Evolutionary conservation across 2,797 vertebrate species (phyloP).

Genomic region (Vultur gryphus): DNA sequence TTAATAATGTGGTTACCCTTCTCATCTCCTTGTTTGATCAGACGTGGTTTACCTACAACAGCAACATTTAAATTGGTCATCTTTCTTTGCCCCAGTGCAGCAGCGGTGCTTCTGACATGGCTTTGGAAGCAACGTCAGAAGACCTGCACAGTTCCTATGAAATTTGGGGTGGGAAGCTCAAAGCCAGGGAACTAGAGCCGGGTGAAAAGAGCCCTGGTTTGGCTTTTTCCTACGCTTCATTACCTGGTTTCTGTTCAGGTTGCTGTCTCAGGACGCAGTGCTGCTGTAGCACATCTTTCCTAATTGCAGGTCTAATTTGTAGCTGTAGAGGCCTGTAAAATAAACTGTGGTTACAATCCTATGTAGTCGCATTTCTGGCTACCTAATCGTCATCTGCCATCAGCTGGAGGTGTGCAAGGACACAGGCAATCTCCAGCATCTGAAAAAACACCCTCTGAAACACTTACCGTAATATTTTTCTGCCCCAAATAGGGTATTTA

Average conservation of each 20-base stretch:
- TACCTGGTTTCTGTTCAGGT: not conserved
- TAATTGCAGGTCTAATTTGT: not conserved
- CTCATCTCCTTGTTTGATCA: not conserved
- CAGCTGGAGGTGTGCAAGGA: not conserved
- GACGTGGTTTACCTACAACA: not conserved
- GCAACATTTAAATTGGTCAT: not conserved
- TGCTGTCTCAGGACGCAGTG: not conserved
- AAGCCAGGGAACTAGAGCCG: not conserved
- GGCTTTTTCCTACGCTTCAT: rapidly evolving
- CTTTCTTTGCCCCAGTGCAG: not conserved
- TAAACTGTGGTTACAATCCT: not conserved
- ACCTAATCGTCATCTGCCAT: not conserved
- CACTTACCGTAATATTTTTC: rapidly evolving
- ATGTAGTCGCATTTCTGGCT: rapidly evolving
- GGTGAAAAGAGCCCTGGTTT: too few species aligned
- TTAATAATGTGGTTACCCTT: not conserved
- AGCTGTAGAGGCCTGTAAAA: not conserved
- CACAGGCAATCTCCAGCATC: not conserved
- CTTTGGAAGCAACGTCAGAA: not conserved
- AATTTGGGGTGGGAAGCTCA: not conserved
- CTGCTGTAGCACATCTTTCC: not conserved
- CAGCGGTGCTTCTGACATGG: rapidly evolving
- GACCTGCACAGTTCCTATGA: rapidly evolving
- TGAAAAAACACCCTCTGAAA: not conserved
- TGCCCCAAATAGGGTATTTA: not conserved